Base-by-base conservation (phyloP, 2,797 vertebrate genomes). In the Oreochromis grahami region DNA sequence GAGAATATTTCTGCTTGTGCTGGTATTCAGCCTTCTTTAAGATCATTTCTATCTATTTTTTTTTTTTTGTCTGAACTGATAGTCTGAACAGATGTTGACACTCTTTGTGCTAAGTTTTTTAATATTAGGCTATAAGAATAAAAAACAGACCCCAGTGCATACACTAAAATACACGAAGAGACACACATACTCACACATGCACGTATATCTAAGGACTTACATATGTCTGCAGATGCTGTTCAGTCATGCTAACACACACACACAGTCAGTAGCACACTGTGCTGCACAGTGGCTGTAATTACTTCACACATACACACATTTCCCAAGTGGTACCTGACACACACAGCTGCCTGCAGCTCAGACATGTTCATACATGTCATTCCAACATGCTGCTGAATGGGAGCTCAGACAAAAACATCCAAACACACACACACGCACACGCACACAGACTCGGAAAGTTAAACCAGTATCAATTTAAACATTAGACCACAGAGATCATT, bases 311-410 rank as follows among this genome's bases (percentile, higher is more conserved):
- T 86, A 85, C 80, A 81, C 80, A 86, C 68, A 15, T 65, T 83
- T 91, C 88, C 86, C 87, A 93, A 70, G 65, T 45, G 65, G 21
- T 43, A 70, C 91, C 94, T 94, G 94, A 94, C 92, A 89, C 80
- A 88, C 77, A 89, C 94, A 96, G 94, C 93, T 94, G 94, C 89
- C 82, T 81, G 87, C 77, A 72, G 79, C 84, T 84, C 63, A 51
- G 84, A 93, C 93, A 93, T 92, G 94, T 95, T 90, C 90, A 86
- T 88, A 93, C 95, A 95, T 81, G 95, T 94, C 93, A 94, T 93
- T 93, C 93, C 94, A 93, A 91, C 92, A 88, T 91, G 88, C 87
- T 91, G 90, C 87, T 82, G 89, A 86, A 90, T 90, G 88, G 87
- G 87, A 87, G 80, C 55, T 86, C 43, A n/a, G 78, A 90, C 85